These are phyloP conservation scores for Carduelis carduelis DNA, from an alignment of 2,797 vertebrate genomes.

Conservation along the genomic window DNA sequence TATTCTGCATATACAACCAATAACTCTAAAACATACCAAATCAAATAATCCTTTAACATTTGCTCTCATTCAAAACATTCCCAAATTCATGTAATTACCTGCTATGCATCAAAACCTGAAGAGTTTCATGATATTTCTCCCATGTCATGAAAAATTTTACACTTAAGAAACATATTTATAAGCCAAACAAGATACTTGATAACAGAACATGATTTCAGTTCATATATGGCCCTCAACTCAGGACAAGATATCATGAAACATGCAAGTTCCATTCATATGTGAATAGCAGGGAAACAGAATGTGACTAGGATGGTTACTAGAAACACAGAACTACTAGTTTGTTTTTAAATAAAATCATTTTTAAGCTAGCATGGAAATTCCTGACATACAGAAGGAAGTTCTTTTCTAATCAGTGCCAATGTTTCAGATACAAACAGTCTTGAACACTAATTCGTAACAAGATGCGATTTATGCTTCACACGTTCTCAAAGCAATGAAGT, in stretches of 20 bases:
- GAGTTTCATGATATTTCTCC: neutral
- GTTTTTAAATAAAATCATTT: neutral
- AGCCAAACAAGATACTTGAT: neutral
- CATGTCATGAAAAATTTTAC: neutral
- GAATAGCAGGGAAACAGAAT: neutral
- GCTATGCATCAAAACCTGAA: neutral
- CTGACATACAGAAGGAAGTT: neutral
- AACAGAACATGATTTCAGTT: neutral
- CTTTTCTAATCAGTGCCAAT: neutral
- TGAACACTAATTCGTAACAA: neutral
- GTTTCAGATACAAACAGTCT: neutral
- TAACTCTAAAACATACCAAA: neutral
- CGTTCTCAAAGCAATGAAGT: neutral
- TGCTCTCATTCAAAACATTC: neutral
- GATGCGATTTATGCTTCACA: neutral
- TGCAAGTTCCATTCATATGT: neutral
- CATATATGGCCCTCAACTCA: neutral
- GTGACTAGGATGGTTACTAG: neutral
- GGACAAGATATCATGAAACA: neutral
- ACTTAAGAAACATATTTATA: neutral
- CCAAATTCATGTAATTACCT: neutral
- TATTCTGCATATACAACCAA: neutral
- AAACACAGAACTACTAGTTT: neutral
- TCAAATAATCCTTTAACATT: neutral
- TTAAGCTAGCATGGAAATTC: neutral